Evolutionary conservation across 2,888 invertebrate species (phyloP), one percentile per base, ranked within the genome.

Genomic region (Cheilosia soror): DNA sequence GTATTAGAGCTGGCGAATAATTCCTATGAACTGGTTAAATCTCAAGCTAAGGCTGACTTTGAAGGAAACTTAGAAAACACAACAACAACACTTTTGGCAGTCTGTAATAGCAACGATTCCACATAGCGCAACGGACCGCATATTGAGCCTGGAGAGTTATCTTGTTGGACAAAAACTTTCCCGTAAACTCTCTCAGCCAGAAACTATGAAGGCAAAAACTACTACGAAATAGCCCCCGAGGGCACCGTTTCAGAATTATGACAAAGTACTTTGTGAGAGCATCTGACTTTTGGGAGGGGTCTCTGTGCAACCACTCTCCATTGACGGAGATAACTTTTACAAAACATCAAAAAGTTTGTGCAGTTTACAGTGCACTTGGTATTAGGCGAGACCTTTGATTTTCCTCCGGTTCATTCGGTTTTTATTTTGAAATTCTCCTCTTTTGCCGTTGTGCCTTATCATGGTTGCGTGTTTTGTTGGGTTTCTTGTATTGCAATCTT

Each of bases 341-440:
- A 68, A 57, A 65, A 47, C 78, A 83, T 77, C 78, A 73, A 53
- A 84, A 84, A 79, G 78, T 84, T 84, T 58, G 9, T 58, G 25
- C 69, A 73, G 65, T 69, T 84, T 84, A 84, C 79, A 75, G 51
- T 84, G 83, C 83, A 79, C 83, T 79, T 79, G 78, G 49, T 84
- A 58, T 79, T 65, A 47, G 29, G 25, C 51, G 33, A 57, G 51
- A 75, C 73, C 78, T 79, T 79, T 79, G 83, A 75, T 83, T 83
- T 80, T 68, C 20, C 20, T 33, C 29, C 53, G 20, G 11, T 47
- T 58, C 33, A 47, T 47, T 58, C 49, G 27, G 2, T 15, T 57
- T 29, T 44, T 42, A 4, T 6, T 53, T 53, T 29, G 37, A 9
- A 37, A 37, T 4, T 11, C 37, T 37, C 11, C 9, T 37, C 2